These are phyloP conservation scores for Odontocerum albicorne DNA, from an alignment of 2,888 invertebrate species.

Conservation along the genomic window DNA sequence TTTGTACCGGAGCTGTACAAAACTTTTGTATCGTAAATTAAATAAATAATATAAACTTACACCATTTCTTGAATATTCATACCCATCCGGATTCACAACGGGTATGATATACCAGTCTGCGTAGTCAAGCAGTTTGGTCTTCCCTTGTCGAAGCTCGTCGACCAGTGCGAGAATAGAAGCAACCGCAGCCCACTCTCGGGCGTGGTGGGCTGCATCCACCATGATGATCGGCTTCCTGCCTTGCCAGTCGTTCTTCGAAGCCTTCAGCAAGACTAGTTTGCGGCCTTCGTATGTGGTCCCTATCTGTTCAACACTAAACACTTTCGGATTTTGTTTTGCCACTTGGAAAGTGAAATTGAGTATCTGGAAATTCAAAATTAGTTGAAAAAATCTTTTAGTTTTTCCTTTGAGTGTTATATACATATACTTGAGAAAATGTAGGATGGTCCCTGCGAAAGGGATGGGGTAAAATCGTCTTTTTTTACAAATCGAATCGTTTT, in stretches of 20 bases:
- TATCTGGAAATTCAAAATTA: no score
- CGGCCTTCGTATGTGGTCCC: constrained; percentile 61
- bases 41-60: no score
- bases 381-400: no score
- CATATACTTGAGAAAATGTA: no score
- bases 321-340: not conserved
- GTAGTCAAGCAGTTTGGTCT: constrained; percentile 48
- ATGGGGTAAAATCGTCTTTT: no score
- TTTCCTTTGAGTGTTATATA: no score
- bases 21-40: no score
- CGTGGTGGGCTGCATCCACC: constrained; percentile 54
- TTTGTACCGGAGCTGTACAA: no score
- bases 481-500: no score
- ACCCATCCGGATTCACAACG: constrained; percentile 73
- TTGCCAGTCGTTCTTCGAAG: constrained; percentile 51
- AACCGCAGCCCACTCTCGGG: constrained; percentile 28
- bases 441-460: no score
- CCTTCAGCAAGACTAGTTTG: constrained; percentile 55
- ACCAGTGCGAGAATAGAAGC: constrained; percentile 15
- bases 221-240: constrained; percentile 61
- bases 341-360: not conserved
- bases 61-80: constrained; percentile 56
- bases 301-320: constrained; percentile 38
- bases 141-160: constrained; percentile 8
- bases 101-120: constrained; percentile 72